Evolutionary conservation across 2,888 invertebrate species (phyloP), one percentile per base, ranked within the genome.

Genomic region (Hartigia nigra): DNA sequence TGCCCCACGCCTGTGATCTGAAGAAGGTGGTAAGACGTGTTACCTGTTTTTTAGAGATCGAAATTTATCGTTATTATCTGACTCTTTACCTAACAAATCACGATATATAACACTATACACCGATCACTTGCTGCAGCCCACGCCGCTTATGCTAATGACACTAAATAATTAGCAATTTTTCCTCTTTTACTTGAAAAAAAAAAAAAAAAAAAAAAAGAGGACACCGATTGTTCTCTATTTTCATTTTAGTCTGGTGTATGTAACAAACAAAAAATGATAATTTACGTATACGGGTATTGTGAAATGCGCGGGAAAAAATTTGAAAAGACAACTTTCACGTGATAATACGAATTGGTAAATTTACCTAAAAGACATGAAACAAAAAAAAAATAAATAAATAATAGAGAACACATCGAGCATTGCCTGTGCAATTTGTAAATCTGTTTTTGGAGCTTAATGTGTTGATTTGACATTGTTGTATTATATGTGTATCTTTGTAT

Each of bases 11-110:
- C 32, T 88, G 89, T 87, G 87, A 87, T 88, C 83, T 84, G 86
- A 88, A 88, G 89, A 88, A 88, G 86, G 86, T 87, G 88, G 88
- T 88, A 88, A 88, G 89, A 87, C 82, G 86, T 86, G 82, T 85
- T 84, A 80, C 77, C 81, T 83, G 82, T 81, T 84, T 83, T 77
- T 82, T 77, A 36, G 34, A 75, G 23, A 75, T 75, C 37, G 32
- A 55, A 55, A 72, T 36, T 75, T n/a, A 75, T 75, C 75, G 75
- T 75, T 75, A 72, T 72, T 32, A 72, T 72, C 72, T 32, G 72
- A 72, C 72, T 72, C 72, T 72, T 72, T 32, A 31, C 72, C 72
- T 72, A 72, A 75, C 75, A 23, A 72, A 72, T 31, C 75, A 75
- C 75, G 35, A 35, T n/a, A 32, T 32, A 36, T 34, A 31, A 31